Base-by-base conservation (phyloP, 2,113 vertebrate genomes). In the Felis chaus region DNA sequence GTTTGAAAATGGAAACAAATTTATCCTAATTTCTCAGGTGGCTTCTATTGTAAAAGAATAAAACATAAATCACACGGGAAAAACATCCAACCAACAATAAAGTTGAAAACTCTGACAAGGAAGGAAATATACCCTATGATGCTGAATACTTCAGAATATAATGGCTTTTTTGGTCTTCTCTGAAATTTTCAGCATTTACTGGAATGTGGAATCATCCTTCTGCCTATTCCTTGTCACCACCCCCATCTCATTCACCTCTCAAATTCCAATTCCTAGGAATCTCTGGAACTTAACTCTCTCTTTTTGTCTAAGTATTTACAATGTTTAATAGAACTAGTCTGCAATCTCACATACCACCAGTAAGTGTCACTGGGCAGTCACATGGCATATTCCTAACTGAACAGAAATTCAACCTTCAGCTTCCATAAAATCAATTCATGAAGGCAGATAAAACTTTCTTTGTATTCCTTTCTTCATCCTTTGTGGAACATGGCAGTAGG, bases 311-410 rank as follows among this genome's bases (percentile, higher is more conserved):
- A 57, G 55, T 53, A 96, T 93, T 94, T 85, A 81, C 80, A 96
- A 53, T 94, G 91, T 88, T 91, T 96, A 94, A 83, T 78, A 96
- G 55, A 98, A 95, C 89, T 81, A 95, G 66, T 95, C 80, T 97
- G 95, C 84, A 96, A 79, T 97, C 33, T 97, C 96, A 97, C 16
- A 94, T 39, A 94, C 57, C 61, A 97, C 94, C 94, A 97, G 94
- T 95, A 91, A 97, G 97, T 97, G 95, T 98, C 96, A 98, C 97
- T 96, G 96, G 94, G 88, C 83, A 97, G 80, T 97, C 91, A 95
- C 83, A 97, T 88, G 95, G 92, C 94, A 78, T 97, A 93, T 48
- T 97, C 66, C 89, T 96, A 97, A 96, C 33, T 69, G 48, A 98
- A 89, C 1, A 83, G 33, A 93, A 92, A 94, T 45, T 94, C 68